A percentile compares a stretch with the other conserved stretches of the same genome.
These are phyloP conservation scores for Macrotis lagotis DNA, from an alignment of 2,113 vertebrate genomes.

Conservation along the genomic window DNA sequence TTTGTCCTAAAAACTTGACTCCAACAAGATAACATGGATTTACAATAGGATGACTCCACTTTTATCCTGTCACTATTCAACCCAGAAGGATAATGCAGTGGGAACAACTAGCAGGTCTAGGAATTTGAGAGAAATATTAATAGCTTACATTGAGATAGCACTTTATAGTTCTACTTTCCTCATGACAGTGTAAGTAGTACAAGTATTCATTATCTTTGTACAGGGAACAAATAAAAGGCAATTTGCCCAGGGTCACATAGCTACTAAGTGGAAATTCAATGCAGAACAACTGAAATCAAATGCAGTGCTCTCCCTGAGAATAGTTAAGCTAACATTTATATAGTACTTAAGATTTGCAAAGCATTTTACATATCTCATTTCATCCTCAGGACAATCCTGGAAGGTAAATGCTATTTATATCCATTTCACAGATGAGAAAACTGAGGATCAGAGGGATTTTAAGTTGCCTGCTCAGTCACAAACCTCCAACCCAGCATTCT, in stretches of 20 bases:
- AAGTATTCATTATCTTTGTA: not conserved
- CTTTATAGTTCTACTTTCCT: not conserved
- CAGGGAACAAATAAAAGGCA: not conserved
- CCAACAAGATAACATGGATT: not conserved
- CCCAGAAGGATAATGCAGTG: not conserved
- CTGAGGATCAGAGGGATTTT: not conserved
- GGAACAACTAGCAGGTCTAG: not conserved
- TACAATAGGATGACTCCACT: not conserved
- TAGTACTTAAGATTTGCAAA: not conserved
- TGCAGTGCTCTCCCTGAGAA: not conserved
- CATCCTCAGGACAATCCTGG: not conserved
- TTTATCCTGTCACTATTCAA: not conserved
- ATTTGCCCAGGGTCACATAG: not conserved
- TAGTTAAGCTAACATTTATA: not conserved
- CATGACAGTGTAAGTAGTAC: not conserved
- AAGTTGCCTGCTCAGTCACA: not conserved
- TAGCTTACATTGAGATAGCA: not conserved
- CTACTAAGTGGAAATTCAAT: not conserved
- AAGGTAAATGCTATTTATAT: slow-evolving; percentile 3
- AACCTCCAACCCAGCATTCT: not conserved
- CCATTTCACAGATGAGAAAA: slow-evolving; percentile 1
- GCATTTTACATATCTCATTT: not conserved
- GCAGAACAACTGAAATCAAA: not conserved
- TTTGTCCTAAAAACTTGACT: not conserved
- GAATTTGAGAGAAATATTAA: not conserved